Evolutionary conservation across 2,888 invertebrate genomes (phyloP), one percentile per base, ranked within the genome.

Genomic region (Clunio marinus): DNA sequence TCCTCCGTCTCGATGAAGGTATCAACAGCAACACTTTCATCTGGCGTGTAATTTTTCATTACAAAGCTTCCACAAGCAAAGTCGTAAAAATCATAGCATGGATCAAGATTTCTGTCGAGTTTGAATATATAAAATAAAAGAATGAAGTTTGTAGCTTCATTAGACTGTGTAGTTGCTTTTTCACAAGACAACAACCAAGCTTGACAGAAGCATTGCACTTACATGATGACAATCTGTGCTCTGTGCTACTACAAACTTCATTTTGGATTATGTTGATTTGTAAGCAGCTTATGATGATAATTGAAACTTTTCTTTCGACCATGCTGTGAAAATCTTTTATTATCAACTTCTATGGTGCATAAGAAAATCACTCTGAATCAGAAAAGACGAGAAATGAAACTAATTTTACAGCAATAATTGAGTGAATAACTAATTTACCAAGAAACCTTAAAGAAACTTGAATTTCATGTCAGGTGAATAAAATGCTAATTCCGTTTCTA

Each of bases 71-170:
- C 89, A 74, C 87, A 82, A 0, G 82, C 80, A 71, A 81, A 82
- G 17, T 88, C 83, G 76, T 92, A 93, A 79, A 93, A 93, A 75
- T 93, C 89, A 0, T 88, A 83, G 73, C 92, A 93, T 0, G 92
- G 91, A 73, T 91, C 82, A 66, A 85, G 82, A 20, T 79, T 78
- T n/a, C 80, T 80, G 74, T 92, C 88, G 28, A 58, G 25, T 27
- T 27, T 58, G 15, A 58, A n/a, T n/a, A n/a, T n/a, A n/a, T n/a
- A n/a, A 27, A 15, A 13, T n/a, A 2, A n/a, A 58, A 58, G 7
- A 58, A 13, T 8, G 55, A 22, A 25, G 55, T 45, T n/a, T 45
- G 45, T n/a, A n/a, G n/a, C n/a, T n/a, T n/a, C n/a, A n/a, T n/a
- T 4, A 20, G n/a, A 51, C 20, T 15, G 7, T 20, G 4, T 17